Percentiles rank a stretch among this genome's conserved stretches.
These are phyloP conservation scores for Coenonympha arcania DNA, from an alignment of 2,888 invertebrate species.

Conservation along the genomic window DNA sequence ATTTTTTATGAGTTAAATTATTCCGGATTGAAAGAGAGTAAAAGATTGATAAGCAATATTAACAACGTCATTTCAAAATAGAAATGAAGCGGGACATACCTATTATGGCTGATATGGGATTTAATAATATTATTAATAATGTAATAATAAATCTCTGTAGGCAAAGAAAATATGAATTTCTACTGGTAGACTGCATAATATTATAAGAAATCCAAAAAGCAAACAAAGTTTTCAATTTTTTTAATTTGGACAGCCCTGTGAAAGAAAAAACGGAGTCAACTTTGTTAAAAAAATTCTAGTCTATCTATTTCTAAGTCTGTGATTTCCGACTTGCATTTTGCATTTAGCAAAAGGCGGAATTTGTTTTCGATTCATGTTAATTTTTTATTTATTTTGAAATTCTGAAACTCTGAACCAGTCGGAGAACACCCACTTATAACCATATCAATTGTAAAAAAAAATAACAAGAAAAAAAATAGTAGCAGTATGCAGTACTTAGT, in stretches of 20 bases:
- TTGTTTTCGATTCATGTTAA: too few relatives aligned
- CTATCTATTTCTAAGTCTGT: not conserved
- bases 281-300: too few relatives aligned
- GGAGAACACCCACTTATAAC: too few relatives aligned
- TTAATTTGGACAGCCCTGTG: too few relatives aligned
- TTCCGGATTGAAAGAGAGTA: conserved; percentile 1
- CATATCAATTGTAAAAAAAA: not conserved
- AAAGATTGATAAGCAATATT: not conserved
- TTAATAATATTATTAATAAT: conserved; percentile 1
- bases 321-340: not conserved
- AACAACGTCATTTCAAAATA: not conserved
- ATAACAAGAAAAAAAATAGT: too few relatives aligned
- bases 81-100: conserved; percentile 2
- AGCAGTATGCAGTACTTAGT: too few relatives aligned
- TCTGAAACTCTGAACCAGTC: too few relatives aligned
- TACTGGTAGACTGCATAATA: not conserved
- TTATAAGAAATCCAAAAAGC: not conserved
- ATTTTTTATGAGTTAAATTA: not conserved
- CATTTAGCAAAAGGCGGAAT: too few relatives aligned
- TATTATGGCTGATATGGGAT: not conserved
- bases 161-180: not conserved
- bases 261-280: too few relatives aligned
- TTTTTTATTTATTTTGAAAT: too few relatives aligned
- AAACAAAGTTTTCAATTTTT: too few relatives aligned
- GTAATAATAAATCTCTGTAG: not conserved